Evolutionary conservation across 2,113 vertebrate genomes (phyloP), one percentile per base, ranked within the genome.

Genomic region (Urocolius indicus): DNA sequence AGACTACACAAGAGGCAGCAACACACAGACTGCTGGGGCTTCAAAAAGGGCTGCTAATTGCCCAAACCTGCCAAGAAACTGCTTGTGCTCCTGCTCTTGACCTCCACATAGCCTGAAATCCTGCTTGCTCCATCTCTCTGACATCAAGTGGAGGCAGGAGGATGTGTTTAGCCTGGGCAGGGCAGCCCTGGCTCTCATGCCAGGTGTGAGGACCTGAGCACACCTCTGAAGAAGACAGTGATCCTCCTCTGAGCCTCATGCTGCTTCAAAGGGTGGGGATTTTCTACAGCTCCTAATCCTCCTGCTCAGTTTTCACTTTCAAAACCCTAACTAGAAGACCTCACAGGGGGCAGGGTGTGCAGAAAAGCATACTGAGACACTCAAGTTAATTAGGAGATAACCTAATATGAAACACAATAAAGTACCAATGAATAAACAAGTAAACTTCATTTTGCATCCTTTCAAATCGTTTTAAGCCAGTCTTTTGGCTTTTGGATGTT

Each of bases 61-160:
- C 80, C 87, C 57, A 77, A 16, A 57, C 32, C 48, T 87, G 73
- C 48, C 83, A 61, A 72, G 71, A 58, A 82, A 48, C 32, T 43
- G 27, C 21, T 74, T 62, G 34, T 84, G 65, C 41, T 73, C 65
- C 57, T 43, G 59, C 55, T 88, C 61, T 46, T 63, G 69, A 92
- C 68, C 68, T 65, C 68, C 75, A 51, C 11, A 5, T 54, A 51
- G 78, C 71, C 83, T 68, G 57, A 63, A 81, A 81, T 67, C 38
- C 80, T 71, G 65, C 0, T 0, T 43, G 46, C 43, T 76, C 61
- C 0, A 0, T 29, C 68, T 43, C 86, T 81, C 30, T 3, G 2
- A 32, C 68, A 89, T 52, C 73, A 92, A 81, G 38, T 41, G 38
- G 38, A 41, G 38, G 12, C 88, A 19, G 55, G 72, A 86, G 73